Conservation (phyloP, 2,113 vertebrate genomes). For the Spheniscus mendiculus region DNA sequence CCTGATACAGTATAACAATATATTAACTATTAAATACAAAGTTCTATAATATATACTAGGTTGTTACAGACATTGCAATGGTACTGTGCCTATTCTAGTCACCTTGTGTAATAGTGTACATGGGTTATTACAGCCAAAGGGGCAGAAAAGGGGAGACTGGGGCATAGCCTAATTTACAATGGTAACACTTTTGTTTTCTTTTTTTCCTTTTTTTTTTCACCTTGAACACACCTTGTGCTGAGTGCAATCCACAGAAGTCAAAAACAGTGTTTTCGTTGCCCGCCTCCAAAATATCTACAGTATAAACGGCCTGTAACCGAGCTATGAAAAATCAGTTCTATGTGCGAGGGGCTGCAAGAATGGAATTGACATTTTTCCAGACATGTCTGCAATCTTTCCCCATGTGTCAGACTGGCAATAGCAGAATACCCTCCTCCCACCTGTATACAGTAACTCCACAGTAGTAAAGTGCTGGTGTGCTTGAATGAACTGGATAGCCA, state of each 20-base stretch:
- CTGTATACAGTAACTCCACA: constrained; percentile 58
- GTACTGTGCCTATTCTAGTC: constrained; percentile 68
- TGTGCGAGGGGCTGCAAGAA: constrained; percentile 50
- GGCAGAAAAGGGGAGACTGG: constrained; percentile 55
- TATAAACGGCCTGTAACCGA: constrained; percentile 40
- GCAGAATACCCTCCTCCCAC: constrained; percentile 36
- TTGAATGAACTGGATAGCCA: constrained; percentile 54
- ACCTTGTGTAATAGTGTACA: constrained; percentile 63
- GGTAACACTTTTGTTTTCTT: neutral
- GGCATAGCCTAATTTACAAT: constrained; percentile 62
- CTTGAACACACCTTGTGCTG: constrained; percentile 40
- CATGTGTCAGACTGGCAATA: constrained; percentile 27
- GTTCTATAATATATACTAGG: constrained; percentile 67
- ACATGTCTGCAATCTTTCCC: neutral
- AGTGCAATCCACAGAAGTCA: constrained; percentile 68
- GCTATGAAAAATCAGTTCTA: constrained; percentile 43
- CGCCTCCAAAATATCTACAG: constrained; percentile 51
- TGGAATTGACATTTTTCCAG: constrained; percentile 25
- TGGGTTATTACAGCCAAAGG: constrained; percentile 57
- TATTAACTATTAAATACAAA: constrained; percentile 74
- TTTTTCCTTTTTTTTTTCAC: neutral
- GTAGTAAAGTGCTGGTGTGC: constrained; percentile 68
- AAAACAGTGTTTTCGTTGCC: constrained; percentile 43
- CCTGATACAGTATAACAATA: constrained; percentile 70
- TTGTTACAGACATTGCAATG: constrained; percentile 69